Conservation (phyloP, 2,113 vertebrate genomes). For the Podilymbus podiceps region DNA sequence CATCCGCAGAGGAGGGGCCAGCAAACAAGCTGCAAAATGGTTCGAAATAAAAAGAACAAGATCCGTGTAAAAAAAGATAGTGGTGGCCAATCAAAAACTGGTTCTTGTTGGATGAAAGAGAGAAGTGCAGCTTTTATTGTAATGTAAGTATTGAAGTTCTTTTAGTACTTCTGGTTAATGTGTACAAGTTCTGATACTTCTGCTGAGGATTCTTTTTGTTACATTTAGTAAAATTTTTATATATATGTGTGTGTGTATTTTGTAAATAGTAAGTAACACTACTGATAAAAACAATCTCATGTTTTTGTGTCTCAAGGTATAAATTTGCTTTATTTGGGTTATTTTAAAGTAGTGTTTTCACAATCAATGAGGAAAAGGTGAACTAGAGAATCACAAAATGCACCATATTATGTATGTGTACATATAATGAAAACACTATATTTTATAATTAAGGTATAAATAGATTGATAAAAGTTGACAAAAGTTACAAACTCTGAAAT, state of each 20-base stretch:
- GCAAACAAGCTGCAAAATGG: not conserved
- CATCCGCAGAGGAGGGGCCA: not conserved
- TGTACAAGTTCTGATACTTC: not conserved
- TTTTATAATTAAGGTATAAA: not conserved
- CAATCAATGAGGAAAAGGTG: not conserved
- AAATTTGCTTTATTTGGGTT: not conserved
- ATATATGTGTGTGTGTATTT: not conserved
- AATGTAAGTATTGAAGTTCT: conserved; percentile 43
- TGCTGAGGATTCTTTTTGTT: not conserved
- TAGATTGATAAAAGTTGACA: not conserved
- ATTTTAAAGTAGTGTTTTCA: not conserved
- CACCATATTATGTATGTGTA: not conserved
- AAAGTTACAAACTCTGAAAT: not conserved
- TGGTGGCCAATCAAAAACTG: not conserved
- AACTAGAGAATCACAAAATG: not conserved
- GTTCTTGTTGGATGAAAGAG: not conserved
- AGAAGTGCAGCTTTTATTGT: not conserved
- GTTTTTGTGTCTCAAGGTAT: not conserved
- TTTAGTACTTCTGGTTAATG: not conserved
- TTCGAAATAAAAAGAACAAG: not conserved
- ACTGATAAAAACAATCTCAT: not conserved
- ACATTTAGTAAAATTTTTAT: not conserved
- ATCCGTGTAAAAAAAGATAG: not conserved
- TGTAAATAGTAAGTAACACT: not conserved
- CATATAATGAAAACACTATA: not conserved